Base-by-base conservation (phyloP, 2,888 invertebrate species). In the Suillia variegata region DNA sequence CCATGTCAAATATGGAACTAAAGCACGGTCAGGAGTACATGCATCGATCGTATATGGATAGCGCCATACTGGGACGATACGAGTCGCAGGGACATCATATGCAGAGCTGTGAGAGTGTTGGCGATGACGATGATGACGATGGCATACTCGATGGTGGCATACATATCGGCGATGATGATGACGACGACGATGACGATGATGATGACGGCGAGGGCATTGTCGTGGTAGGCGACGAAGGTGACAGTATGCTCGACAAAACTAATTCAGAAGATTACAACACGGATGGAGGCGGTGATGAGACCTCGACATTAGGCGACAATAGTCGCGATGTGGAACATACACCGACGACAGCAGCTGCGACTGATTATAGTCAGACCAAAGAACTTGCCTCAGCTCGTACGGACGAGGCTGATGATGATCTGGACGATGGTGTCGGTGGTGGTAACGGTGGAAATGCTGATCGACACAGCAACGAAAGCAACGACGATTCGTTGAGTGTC, bases 181-280 rank as follows among this genome's bases (percentile, higher is more conserved):
- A 63, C 42, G 82, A 78, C 60, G 82, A 70, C 79, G 79, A 77
- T 26, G 79, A 74, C 34, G 77, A 84, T 26, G 77, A 75, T 62
- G 73, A 71, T 24, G 84, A 74, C 53, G 76, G 74, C 59, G 91
- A 89, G 68, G 91, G 90, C 8, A 90, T 91, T 58, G 90, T 92
- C 0, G 92, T 92, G 1, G 92, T 92, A 13, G 89, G 88, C 50
- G 92, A 92, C 38, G 92, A 91, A 66, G 89, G 90, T 55, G 91
- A 90, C 64, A 91, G 79, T 63, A 74, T 75, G 51, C 70, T 76
- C 13, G 79, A 79, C 82, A 58, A 85, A 84, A 69, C 82, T 67
- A 64, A 73, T 45, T 78, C 78, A 21, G 77, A 79, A 55, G 79
- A 77, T 45, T 79, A 73, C 22, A 71, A 74, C 58, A 74, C 78